These are phyloP conservation scores for Drosophila borealis DNA, from an alignment of 2,888 invertebrate species.

Conservation along the genomic window DNA sequence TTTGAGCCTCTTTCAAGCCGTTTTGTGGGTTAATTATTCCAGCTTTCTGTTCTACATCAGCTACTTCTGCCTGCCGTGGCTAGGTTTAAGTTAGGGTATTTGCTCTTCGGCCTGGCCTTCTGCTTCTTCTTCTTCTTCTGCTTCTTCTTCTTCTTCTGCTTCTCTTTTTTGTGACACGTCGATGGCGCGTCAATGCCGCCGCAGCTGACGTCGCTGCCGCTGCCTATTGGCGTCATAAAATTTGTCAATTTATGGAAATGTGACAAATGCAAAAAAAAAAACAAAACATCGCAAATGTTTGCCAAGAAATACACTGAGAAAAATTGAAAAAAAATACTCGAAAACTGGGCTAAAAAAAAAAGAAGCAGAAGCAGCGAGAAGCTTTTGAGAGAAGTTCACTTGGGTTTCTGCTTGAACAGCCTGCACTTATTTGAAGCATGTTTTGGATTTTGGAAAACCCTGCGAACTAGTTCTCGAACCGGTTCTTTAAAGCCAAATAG, in stretches of 20 bases:
- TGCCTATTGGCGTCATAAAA: slow-evolving; percentile 68
- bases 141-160: background rate
- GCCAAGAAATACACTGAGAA: slow-evolving; percentile 12
- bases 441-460: background rate
- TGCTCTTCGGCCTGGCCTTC: background rate
- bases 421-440: too few species aligned
- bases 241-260: slow-evolving; percentile 71
- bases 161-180: slow-evolving; percentile 31
- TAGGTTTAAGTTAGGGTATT: too few species aligned
- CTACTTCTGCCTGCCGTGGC: too few species aligned
- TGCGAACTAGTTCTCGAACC: background rate
- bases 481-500: background rate
- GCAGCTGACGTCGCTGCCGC: slow-evolving; percentile 30
- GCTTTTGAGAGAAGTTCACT: too few species aligned
- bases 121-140: background rate
- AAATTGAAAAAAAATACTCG: background rate
- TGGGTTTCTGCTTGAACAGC: too few species aligned
- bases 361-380: too few species aligned
- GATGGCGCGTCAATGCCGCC: slow-evolving; percentile 56
- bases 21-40: too few species aligned
- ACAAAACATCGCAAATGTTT: slow-evolving; percentile 16
- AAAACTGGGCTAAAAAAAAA: background rate
- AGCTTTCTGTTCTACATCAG: too few species aligned
- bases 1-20: too few species aligned
- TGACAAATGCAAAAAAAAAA: slow-evolving; percentile 14